Evolutionary conservation across 2,888 invertebrate species (phyloP), one percentile per base, ranked within the genome.

Genomic region (Brenthis ino): DNA sequence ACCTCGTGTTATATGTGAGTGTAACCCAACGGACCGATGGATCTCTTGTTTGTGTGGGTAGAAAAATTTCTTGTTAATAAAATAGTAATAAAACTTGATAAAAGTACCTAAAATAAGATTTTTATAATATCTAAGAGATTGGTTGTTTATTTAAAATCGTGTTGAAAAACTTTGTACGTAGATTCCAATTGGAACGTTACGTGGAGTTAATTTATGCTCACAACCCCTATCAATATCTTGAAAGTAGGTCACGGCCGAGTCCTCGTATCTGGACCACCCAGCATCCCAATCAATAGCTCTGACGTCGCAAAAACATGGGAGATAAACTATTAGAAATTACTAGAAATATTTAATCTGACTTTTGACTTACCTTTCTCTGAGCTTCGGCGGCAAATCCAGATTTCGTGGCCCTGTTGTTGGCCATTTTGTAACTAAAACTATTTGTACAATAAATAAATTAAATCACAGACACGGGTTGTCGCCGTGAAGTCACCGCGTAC

Each of bases 321-420:
- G 67, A 58, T 43, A 43, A 57, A 50, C 55, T 64, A 53, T 51
- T 43, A 14, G 63, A 63, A 53, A 58, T 56, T 58, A 20, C 28
- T 53, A 60, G 14, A 56, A 14, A 57, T 64, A 51, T 43, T 13
- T 6, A 28, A 60, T 53, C 11, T 28, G 28, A 53, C 37, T 37
- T 48, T 51, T 65, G 33, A 77, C 95, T 95, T 91, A 98, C 98
- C 96, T 98, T 98, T 86, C 97, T 95, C 92, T 98, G 98, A 65
- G 98, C 98, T 89, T 98, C 98, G 70, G 98, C 98, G 79, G 98
- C 98, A 94, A 98, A 97, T 95, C 98, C 98, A 83, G 97, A 97
- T 90, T 97, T 97, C 71, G 97, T 94, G 79, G 97, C 97, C 87
- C 98, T 94, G 94, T 96, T 95, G 89, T 94, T 95, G 79, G 97